Conservation (phyloP, 2,797 vertebrate genomes). For the Spatula versicolor region DNA sequence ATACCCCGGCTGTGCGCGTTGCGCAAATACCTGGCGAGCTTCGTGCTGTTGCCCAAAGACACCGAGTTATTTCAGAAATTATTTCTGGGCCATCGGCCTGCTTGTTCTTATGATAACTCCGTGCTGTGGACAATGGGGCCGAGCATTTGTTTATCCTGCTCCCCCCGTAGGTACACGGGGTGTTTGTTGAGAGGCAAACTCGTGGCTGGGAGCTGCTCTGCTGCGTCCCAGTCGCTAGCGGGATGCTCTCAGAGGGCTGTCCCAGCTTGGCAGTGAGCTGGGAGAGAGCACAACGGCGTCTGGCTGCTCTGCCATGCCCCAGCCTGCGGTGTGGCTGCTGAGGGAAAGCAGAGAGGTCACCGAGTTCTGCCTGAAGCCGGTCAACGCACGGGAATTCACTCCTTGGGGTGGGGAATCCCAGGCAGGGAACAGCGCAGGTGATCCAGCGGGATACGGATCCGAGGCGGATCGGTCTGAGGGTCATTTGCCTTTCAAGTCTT, state of each 20-base stretch:
- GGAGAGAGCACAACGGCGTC: too few species aligned
- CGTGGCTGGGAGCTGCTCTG: background rate
- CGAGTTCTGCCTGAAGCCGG: accelerated
- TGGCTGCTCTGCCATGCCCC: accelerated
- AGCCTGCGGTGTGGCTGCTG: accelerated
- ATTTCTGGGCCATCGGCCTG: background rate
- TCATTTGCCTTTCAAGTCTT: background rate
- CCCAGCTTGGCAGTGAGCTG: too few species aligned
- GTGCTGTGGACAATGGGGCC: accelerated
- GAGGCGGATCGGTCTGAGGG: accelerated
- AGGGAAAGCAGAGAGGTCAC: background rate
- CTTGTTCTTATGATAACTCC: accelerated
- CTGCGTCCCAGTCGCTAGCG: accelerated
- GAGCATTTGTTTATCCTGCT: background rate
- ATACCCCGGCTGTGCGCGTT: accelerated
- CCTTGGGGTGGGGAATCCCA: background rate
- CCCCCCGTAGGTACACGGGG: accelerated
- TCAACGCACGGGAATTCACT: background rate
- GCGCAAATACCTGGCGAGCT: background rate
- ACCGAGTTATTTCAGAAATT: background rate
- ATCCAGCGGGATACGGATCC: accelerated
- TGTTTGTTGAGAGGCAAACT: background rate
- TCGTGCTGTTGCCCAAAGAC: background rate
- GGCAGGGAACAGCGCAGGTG: accelerated
- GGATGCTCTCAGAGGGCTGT: too few species aligned